Evolutionary conservation across 2,113 vertebrate species (phyloP), one percentile per base, ranked within the genome.

Genomic region (Ancistrus triradiatus): DNA sequence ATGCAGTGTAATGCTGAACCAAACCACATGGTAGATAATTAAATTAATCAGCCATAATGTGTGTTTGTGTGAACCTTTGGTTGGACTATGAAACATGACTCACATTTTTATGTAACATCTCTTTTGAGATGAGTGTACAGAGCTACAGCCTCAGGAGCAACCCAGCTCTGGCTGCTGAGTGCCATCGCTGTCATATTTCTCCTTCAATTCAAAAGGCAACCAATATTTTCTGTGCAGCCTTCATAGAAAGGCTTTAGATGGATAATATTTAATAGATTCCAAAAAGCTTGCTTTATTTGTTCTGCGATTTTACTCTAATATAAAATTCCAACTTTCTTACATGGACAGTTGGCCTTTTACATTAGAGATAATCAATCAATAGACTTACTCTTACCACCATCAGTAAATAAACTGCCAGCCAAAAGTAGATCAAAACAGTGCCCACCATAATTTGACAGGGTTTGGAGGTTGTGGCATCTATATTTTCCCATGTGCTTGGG

Each of bases 31-130:
- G n/a, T n/a, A n/a, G n/a, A 4, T 31, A 4, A 31, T 31, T 31
- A 47, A 31, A 8, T 17, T 44, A 24, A 31, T 44, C 17, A 1
- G 27, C 15, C 24, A 33, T 43, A 27, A 18, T 46, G 38, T 27
- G 59, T 51, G 50, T 27, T 38, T 7, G 9, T n/a, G n/a, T n/a
- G 11, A 18, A 43, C 19, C 47, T 60, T 49, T 15, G 28, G 35
- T 14, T 47, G 50, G 21, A 52, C 49, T 37, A 22, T 19, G 18
- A 7, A 11, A 19, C 27, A 35, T 83, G 77, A 80, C 71, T 81
- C 76, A 76, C 62, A 3, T 35, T 69, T 24, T 76, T 76, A 68
- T 58, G 60, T 67, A 76, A 73, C 63, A 27, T 18, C 46, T 21
- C 7, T 35, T 46, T 63, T 6, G 50, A 63, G 64, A 63, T 62